A percentile compares a stretch with the other conserved stretches of the same genome.
phyloP scores from a whole-genome alignment of 1,140 invertebrate genomes.

The Bombus terrestris region DNA sequence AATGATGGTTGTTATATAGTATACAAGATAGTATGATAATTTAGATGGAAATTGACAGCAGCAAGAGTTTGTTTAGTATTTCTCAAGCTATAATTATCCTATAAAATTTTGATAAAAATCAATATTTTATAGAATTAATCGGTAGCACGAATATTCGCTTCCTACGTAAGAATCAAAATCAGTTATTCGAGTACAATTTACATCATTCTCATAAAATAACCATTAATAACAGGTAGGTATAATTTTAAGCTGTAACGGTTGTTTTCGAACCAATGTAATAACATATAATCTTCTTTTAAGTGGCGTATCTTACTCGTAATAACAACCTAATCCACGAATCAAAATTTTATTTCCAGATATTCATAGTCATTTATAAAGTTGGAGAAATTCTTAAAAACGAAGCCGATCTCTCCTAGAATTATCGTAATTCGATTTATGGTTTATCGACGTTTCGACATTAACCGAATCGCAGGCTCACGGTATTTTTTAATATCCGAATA shows the following conservation, averaged over 20 bases:
- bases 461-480: background rate
- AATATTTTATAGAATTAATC: background rate
- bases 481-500: constrained; percentile 63
- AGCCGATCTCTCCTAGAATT: no score
- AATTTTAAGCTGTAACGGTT: background rate
- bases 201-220: background rate
- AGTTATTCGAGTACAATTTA: background rate
- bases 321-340: background rate
- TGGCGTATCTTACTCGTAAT: background rate
- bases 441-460: background rate
- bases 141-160: no score
- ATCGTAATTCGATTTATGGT: background rate
- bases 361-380: no score
- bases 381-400: no score
- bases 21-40: background rate
- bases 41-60: background rate
- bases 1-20: no score
- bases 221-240: background rate
- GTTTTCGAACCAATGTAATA: background rate
- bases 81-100: background rate
- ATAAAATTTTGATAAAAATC: background rate
- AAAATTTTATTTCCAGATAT: no score
- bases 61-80: background rate
- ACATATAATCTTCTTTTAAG: background rate
- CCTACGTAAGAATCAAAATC: no score